These are phyloP conservation scores for Mythimna impura DNA, from an alignment of 2,888 invertebrate genomes.

Conservation along the genomic window DNA sequence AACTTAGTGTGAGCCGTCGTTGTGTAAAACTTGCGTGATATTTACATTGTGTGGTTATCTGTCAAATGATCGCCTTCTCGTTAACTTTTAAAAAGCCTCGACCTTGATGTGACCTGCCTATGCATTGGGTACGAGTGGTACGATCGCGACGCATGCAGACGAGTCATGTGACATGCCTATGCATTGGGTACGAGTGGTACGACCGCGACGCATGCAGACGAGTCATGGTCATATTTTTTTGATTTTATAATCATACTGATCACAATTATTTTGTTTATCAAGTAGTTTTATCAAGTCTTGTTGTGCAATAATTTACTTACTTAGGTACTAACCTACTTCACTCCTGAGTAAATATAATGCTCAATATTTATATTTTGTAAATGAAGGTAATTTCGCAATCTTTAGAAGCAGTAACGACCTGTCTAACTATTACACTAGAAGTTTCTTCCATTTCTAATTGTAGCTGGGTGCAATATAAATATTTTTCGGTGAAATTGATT, in stretches of 20 bases:
- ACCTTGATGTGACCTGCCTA: conserved; percentile 2
- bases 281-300: neutral
- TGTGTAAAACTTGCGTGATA: conserved; percentile 5
- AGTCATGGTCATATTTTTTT: conserved; percentile 19
- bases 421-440: too few relatives aligned
- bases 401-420: neutral
- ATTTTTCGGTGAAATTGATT: too few relatives aligned
- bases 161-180: neutral
- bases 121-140: neutral
- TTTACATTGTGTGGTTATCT: conserved; percentile 34
- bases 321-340: neutral
- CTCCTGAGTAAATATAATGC: too few relatives aligned
- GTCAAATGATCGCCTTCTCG: conserved; percentile 37
- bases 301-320: neutral
- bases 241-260: neutral
- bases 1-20: too few relatives aligned
- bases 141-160: neutral
- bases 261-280: neutral
- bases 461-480: neutral
- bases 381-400: neutral
- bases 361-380: neutral
- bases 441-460: neutral
- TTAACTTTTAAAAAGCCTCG: conserved; percentile 22
- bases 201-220: neutral
- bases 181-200: neutral